Evolutionary conservation across 2,797 vertebrate species (phyloP), one percentile per base, ranked within the genome.

Genomic region (Dendrocincla fuliginosa): DNA sequence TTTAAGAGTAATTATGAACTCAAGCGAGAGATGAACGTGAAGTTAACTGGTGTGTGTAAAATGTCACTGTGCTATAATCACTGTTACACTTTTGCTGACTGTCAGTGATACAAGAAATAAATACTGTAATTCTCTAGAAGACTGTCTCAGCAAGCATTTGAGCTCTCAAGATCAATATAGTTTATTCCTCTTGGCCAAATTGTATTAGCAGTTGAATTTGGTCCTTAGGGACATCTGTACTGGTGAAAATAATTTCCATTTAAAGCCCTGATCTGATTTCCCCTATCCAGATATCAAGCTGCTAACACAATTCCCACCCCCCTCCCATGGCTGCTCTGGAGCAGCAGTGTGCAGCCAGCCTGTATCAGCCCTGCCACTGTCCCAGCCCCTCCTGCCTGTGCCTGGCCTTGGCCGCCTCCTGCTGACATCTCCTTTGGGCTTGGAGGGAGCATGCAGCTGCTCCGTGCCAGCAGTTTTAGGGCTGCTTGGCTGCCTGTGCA

Each of bases 111-210:
- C 46, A 74, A 94, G 79, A 88, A 95, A 84, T 49, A 85, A 94
- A 96, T 82, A 76, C 57, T 5, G 5, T 81, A 50, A 77, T 95
- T 94, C 67, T 69, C 41, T 74, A 60, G 91, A 46, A 59, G 35
- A 60, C 76, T 68, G 33, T 83, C 76, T 91, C 47, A 37, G 86
- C 70, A 75, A 81, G 76, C 50, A 16, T 52, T 60, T 83, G 70
- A 90, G 81, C 49, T 80, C 56, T 90, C 44, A 42, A 39, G 83
- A 90, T 90, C 90, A 73, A 67, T 87, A 25, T 8, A 63, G 57
- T 74, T 92, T 90, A 74, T 96, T 94, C 52, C 70, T 90, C 41
- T 32, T 74, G 77, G 81, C 56, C 56, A 92, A 84, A 84, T 80
- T 82, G 61, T 76, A 83, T 87, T 90, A 80, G 59, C 39, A 69